phyloP scores from a whole-genome alignment of 1,140 invertebrate species.

The Spodoptera frugiperda region DNA sequence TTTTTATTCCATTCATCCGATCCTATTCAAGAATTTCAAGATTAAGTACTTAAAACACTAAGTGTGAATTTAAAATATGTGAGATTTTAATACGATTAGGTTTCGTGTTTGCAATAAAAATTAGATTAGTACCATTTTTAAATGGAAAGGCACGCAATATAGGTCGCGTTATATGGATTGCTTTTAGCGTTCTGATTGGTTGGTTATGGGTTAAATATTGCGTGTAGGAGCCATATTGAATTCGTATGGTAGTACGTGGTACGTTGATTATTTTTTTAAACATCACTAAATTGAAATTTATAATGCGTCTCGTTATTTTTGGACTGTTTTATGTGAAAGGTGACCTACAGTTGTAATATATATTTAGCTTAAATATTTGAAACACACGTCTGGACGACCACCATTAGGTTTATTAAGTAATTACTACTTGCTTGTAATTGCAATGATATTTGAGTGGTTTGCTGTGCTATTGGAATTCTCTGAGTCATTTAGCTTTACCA shows the following conservation, averaged over 20 bases:
- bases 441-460: constrained; percentile 33
- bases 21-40: constrained; percentile 26
- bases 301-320: too few species aligned
- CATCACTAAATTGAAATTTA: neutral
- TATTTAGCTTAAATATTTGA: constrained; percentile 4
- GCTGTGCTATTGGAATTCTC: neutral
- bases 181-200: neutral
- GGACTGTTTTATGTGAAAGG: too few species aligned
- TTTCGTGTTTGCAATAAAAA: neutral
- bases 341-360: neutral
- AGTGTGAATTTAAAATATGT: constrained; percentile 30
- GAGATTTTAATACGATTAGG: constrained; percentile 20
- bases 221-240: neutral
- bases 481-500: neutral
- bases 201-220: neutral
- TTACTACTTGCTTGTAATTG: constrained; percentile 31
- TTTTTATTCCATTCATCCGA: constrained; percentile 42
- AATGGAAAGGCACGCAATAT: neutral
- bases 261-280: neutral
- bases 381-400: neutral
- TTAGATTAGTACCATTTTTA: neutral
- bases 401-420: constrained; percentile 6
- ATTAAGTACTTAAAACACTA: constrained; percentile 41
- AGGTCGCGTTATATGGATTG: neutral
- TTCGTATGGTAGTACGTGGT: neutral